phyloP scores from a whole-genome alignment of 2,888 invertebrate species.

The Odontocolon sp. region DNA sequence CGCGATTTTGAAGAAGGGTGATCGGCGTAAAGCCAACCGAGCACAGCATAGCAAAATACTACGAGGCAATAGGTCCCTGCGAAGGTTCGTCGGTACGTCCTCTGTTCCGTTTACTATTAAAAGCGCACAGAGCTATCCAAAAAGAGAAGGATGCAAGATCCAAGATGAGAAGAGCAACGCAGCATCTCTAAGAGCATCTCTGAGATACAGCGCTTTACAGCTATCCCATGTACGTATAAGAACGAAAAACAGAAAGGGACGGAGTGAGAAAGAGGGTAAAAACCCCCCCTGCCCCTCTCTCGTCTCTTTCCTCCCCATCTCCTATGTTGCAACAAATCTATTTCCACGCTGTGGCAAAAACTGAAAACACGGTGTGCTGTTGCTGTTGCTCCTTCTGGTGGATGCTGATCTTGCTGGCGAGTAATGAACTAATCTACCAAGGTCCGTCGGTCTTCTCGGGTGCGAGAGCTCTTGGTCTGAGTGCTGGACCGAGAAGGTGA shows the following conservation, averaged over 20 bases:
- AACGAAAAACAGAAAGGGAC: constrained; percentile 24
- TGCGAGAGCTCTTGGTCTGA: constrained; percentile 10
- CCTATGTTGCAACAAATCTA: constrained; percentile 78
- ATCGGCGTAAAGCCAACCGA: constrained; percentile 37
- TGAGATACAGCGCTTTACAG: no score
- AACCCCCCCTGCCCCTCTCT: constrained; percentile 16
- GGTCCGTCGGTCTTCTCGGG: constrained; percentile 48
- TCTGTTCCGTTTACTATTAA: background rate
- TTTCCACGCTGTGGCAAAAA: constrained; percentile 76
- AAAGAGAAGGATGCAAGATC: constrained; percentile 6
- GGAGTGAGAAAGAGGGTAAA: constrained; percentile 8
- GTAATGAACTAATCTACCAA: constrained; percentile 79
- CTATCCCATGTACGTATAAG: no score
- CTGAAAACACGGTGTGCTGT: constrained; percentile 71
- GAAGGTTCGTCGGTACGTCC: constrained; percentile 1
- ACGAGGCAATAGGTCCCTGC: background rate
- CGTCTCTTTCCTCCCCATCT: no score
- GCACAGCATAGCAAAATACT: constrained; percentile 26
- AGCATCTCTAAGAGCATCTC: background rate
- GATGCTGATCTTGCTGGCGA: constrained; percentile 61
- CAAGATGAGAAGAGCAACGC: background rate
- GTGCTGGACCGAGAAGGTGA: constrained; percentile 41
- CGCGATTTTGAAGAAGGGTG: constrained; percentile 58
- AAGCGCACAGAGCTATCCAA: background rate
- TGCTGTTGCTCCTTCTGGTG: background rate